These are phyloP conservation scores for Acleris literana DNA, from an alignment of 2,888 invertebrate genomes.

Conservation along the genomic window DNA sequence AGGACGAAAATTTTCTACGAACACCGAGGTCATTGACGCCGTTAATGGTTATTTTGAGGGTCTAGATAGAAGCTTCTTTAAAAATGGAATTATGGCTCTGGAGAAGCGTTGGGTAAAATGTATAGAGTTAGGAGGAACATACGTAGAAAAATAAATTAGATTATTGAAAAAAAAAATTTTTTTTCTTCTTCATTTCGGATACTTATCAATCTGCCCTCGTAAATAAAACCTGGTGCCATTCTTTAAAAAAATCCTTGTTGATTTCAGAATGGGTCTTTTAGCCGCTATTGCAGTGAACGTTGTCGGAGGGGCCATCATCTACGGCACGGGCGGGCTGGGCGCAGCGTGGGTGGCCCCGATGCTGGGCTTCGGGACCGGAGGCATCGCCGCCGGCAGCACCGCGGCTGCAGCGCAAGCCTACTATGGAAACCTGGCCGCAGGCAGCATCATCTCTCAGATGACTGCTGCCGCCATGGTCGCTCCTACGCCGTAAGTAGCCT, in stretches of 20 bases:
- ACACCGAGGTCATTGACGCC: no score
- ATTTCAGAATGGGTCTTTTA: constrained; percentile 26
- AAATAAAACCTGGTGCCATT: no score
- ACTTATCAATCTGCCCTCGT: no score
- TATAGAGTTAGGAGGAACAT: no score
- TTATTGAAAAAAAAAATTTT: no score
- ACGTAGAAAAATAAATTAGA: no score
- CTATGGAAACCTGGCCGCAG: constrained; percentile 66
- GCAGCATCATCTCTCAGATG: constrained; percentile 63
- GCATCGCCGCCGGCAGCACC: constrained; percentile 60
- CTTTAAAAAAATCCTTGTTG: constrained; percentile 1
- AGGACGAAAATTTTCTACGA: no score
- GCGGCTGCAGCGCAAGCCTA: constrained; percentile 69
- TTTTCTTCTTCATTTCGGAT: no score
- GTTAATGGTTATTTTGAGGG: no score
- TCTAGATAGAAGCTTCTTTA: no score
- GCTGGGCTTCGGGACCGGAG: constrained; percentile 62
- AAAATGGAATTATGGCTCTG: no score
- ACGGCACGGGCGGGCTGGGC: constrained; percentile 33
- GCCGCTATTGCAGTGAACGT: constrained; percentile 19
- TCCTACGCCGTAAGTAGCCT: constrained; percentile 61
- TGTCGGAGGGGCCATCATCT: constrained; percentile 29
- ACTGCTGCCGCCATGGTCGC: constrained; percentile 68
- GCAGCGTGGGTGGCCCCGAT: constrained; percentile 52
- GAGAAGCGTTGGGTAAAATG: no score